These are phyloP conservation scores for Vulpes lagopus DNA, from an alignment of 2,113 vertebrate genomes.

Conservation along the genomic window DNA sequence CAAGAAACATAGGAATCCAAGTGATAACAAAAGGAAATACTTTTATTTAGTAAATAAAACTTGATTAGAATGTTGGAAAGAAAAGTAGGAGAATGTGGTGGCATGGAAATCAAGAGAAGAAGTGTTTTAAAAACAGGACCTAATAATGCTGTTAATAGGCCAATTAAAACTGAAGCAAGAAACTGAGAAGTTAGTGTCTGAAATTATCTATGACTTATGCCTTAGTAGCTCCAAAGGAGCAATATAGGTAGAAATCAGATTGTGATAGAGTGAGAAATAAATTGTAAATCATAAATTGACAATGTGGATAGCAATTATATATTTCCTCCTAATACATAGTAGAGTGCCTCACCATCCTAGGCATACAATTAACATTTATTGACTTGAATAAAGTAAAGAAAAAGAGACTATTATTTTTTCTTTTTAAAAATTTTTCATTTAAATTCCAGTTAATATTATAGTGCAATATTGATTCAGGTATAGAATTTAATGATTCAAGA, in stretches of 20 bases:
- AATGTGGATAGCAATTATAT: neutral
- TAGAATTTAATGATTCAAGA: neutral
- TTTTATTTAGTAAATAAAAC: neutral
- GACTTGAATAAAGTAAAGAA: neutral
- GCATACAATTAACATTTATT: neutral
- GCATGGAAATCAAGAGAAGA: neutral
- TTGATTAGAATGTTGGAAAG: neutral
- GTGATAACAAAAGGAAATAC: neutral
- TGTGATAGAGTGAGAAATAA: neutral
- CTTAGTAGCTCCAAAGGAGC: neutral
- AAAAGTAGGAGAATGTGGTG: neutral
- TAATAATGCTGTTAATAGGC: neutral
- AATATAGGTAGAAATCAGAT: neutral
- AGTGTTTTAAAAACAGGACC: neutral
- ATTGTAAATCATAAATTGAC: neutral
- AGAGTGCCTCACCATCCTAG: neutral
- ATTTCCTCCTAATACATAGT: neutral
- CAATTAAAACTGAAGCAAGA: neutral
- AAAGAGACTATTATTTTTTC: neutral
- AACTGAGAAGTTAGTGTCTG: neutral
- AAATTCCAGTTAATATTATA: neutral
- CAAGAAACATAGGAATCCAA: neutral
- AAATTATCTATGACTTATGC: no score
- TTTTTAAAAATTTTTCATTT: neutral
- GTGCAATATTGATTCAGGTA: neutral